These are phyloP conservation scores for Carassius auratus DNA, from an alignment of 2,113 vertebrate genomes.

Conservation along the genomic window DNA sequence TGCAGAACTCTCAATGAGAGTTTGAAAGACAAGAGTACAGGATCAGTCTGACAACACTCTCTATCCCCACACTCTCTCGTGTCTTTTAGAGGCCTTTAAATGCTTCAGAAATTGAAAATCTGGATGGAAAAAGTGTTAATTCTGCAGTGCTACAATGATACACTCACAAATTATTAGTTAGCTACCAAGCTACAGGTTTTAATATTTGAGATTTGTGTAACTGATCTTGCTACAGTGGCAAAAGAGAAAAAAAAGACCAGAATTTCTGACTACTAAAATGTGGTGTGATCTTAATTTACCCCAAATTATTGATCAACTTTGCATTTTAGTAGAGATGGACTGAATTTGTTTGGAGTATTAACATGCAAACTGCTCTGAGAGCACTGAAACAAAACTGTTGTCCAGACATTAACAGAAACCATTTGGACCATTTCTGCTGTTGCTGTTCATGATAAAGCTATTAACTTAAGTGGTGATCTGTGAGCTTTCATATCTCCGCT, in stretches of 20 bases:
- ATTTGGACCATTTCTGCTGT: not conserved
- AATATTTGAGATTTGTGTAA: not conserved
- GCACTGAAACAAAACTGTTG: not conserved
- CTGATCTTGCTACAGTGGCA: not conserved
- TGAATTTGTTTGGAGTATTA: not conserved
- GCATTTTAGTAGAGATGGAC: not conserved
- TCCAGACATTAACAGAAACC: not conserved
- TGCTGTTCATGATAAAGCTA: not conserved
- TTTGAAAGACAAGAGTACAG: constrained; percentile 48
- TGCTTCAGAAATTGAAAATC: constrained; percentile 31
- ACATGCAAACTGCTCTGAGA: not conserved
- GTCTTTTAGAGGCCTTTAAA: constrained; percentile 36
- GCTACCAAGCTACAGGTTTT: not conserved
- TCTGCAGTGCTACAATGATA: not conserved
- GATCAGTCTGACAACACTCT: constrained; percentile 42
- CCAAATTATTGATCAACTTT: not conserved
- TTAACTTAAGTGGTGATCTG: not conserved
- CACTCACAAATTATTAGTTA: not conserved
- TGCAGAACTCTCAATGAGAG: constrained; percentile 62
- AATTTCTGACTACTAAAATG: not conserved
- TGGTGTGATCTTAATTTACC: not conserved
- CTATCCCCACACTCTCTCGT: constrained; percentile 55
- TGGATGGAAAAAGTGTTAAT: not conserved
- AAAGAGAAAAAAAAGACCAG: not conserved
- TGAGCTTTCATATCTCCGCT: not conserved